Base-by-base conservation (phyloP, 1,140 invertebrate genomes). In the Meloidogyne floridensis region DNA sequence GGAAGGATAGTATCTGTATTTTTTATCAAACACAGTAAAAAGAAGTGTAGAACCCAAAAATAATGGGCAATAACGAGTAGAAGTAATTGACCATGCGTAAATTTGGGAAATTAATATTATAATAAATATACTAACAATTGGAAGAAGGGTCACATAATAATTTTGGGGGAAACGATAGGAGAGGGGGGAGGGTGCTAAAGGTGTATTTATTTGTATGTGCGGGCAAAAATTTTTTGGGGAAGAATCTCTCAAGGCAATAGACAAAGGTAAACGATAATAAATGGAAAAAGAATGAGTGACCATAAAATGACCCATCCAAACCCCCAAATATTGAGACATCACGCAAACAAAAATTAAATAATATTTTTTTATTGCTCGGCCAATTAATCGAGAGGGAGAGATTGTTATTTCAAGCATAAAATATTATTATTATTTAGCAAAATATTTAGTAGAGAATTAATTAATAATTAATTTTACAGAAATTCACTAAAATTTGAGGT, bases 31-130 rank as follows among this genome's bases (percentile, higher is more conserved):
- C 32, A 32, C 32, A 32, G 32, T 32, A 32, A 32, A 32, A 32
- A 32, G 32, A 20, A 2, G 43, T 47, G 32, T 47, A 47, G 7
- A 47, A 6, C 4, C 47, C 47, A 47, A 47, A 47, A 47, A 47
- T 47, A 47, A 47, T 47, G 47, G 47, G 47, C 2, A 32, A 32
- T 32, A 32, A 32, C 2, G 32, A 2, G 32, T 32, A 32, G 32
- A 32, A 65, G 59, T 65, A 65, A 65, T 65, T 65, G 59, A 65
- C 59, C 59, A 65, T 65, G 56, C 59, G n/a, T 65, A 65, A 65
- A 65, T 65, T 15, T 4, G 59, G 59, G 59, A 65, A 65, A 65
- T 65, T 65, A 65, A 65, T 65, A 65, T 65, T 65, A 47, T 47
- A 47, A 7, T 47, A 47, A 4, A 32, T 32, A 32, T 32, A 32